Conservation (phyloP, 1,140 invertebrate genomes). For the Eulimnadia texana region DNA sequence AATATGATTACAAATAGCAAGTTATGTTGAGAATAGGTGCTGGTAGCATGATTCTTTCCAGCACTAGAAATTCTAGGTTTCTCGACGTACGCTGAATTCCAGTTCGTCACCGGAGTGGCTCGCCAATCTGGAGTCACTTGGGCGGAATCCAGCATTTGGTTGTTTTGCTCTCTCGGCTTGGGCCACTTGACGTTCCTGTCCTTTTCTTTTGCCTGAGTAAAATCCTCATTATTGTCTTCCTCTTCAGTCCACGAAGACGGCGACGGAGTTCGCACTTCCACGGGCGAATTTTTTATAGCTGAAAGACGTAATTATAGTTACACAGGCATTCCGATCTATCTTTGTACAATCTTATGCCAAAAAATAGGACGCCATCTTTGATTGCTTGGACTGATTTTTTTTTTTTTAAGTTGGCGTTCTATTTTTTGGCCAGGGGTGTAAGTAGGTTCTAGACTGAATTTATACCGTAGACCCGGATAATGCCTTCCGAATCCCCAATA, state of each 20-base stretch:
- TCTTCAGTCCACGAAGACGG: background rate
- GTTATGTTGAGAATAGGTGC: no score
- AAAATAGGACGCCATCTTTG: no score
- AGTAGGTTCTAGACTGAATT: background rate
- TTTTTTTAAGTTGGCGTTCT: no score
- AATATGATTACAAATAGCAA: no score
- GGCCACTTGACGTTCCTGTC: background rate
- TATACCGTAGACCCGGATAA: constrained; percentile 13
- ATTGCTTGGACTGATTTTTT: no score
- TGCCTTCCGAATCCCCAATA: constrained; percentile 14
- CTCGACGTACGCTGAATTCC: background rate
- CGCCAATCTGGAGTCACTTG: background rate
- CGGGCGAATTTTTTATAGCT: no score
- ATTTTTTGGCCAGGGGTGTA: no score
- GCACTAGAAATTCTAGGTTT: no score
- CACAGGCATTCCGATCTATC: no score
- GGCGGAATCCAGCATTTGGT: background rate
- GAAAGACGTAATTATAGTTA: no score
- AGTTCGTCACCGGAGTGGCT: background rate
- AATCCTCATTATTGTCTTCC: background rate
- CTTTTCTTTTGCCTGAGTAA: background rate
- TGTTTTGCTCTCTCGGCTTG: background rate
- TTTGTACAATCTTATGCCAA: no score
- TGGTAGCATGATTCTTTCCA: background rate
- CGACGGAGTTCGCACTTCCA: no score